phyloP scores from a whole-genome alignment of 2,113 vertebrate species.

The Onychostruthus taczanowskii region DNA sequence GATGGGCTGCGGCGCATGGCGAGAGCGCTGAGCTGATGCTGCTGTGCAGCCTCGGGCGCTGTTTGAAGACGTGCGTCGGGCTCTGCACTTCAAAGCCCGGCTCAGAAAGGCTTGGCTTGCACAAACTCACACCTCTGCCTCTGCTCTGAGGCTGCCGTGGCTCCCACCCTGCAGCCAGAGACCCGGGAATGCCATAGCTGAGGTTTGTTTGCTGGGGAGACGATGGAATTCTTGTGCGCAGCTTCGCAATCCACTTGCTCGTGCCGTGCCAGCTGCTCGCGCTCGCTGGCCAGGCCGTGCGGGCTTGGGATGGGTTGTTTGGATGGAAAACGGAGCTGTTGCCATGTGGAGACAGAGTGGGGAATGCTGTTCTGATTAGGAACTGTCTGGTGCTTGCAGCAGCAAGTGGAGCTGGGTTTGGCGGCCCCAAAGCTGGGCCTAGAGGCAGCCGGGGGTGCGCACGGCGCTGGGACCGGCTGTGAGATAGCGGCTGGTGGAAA shows the following conservation, averaged over 20 bases:
- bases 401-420: not conserved
- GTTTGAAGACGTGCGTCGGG: not conserved
- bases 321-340: not conserved
- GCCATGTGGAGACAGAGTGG: not conserved
- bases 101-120: conserved; percentile 35
- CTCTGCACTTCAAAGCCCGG: conserved; percentile 20
- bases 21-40: conserved; percentile 9
- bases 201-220: not conserved
- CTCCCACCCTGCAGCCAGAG: not conserved
- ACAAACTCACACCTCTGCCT: not conserved
- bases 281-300: fast-evolving
- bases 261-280: not conserved
- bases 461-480: fast-evolving
- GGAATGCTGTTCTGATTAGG: not conserved
- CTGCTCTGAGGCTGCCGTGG: not conserved
- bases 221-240: fast-evolving
- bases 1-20: not conserved
- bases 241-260: not conserved
- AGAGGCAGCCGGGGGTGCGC: not conserved
- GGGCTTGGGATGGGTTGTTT: not conserved
- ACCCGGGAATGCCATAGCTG: fast-evolving
- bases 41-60: conserved; percentile 33
- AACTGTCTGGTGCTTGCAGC: not conserved
- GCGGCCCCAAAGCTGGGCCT: not conserved
- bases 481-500: not conserved